Conservation (phyloP, 1,140 invertebrate genomes). For the Apis mellifera region Amel_HAv3.1 CM009931.2:3354001-3354500, state of each 20-base stretch:
- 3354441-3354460: conserved; percentile 21
- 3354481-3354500: conserved; percentile 25
- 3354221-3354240: not conserved
- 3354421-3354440: no score
- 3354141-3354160: not conserved
- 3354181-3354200: not conserved
- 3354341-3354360: conserved; percentile 23
- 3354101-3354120: no score
- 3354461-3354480: conserved; percentile 41
- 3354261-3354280: conserved; percentile 35
- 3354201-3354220: not conserved
- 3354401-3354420: no score
- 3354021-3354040: no score
- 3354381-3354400: conserved; percentile 52
- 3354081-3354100: no score
- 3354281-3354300: conserved; percentile 43
- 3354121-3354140: no score
- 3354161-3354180: not conserved
- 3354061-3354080: no score
- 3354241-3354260: conserved; percentile 18
- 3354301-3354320: conserved; percentile 1
- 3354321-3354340: not conserved
- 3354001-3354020: no score
- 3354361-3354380: not conserved
- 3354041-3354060: no score